These are phyloP conservation scores for Phoeniculus purpureus DNA, from an alignment of 2,797 vertebrate genomes.

Conservation along the genomic window DNA sequence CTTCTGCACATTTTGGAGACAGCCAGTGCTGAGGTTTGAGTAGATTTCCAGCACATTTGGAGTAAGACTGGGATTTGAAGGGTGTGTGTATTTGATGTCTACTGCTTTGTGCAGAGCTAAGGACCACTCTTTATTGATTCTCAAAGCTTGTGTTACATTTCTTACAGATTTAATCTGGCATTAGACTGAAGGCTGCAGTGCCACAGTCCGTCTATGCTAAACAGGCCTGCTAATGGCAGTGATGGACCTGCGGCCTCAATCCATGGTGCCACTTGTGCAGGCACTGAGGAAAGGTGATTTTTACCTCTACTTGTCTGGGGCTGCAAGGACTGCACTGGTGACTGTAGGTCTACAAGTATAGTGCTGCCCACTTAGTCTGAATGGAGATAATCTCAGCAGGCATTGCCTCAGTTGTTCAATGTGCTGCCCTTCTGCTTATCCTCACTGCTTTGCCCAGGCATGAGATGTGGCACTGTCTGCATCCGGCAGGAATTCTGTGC, in stretches of 20 bases:
- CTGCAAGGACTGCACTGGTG: background rate
- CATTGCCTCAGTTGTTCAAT: rapidly evolving
- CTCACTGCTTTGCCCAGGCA: background rate
- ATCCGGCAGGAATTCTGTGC: background rate
- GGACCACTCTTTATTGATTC: background rate
- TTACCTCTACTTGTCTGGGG: background rate
- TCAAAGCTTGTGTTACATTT: background rate
- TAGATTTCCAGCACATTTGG: background rate
- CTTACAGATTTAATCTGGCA: background rate
- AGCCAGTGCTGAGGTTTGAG: background rate
- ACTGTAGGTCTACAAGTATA: background rate
- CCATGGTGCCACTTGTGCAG: rapidly evolving
- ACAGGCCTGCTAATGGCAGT: background rate
- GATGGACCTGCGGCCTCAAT: background rate
- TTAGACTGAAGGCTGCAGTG: background rate
- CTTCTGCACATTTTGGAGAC: background rate
- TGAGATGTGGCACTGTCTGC: rapidly evolving
- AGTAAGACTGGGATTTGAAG: background rate
- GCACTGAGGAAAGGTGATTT: conserved; percentile 24
- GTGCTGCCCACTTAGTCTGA: background rate
- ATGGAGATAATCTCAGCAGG: background rate
- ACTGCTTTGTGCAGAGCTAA: background rate
- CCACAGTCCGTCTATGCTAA: background rate
- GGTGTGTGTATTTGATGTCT: background rate
- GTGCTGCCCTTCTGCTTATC: background rate